A percentile compares a stretch with the other conserved stretches of the same genome.
Evolutionary conservation across 2,888 invertebrate genomes (phyloP).

Genomic region (Drosophila birchii): DNA sequence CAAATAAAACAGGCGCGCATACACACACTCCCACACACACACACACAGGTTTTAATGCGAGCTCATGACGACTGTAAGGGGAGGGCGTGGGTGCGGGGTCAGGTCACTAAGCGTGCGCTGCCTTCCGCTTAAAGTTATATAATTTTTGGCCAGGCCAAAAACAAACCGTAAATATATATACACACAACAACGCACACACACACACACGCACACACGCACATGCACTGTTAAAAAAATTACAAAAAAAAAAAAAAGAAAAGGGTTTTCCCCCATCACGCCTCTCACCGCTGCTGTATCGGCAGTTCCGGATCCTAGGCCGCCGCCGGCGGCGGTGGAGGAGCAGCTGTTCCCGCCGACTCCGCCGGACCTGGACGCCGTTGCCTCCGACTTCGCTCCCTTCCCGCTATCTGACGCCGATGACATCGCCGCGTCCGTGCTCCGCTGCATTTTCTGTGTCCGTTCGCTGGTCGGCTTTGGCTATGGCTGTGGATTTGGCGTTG

Average conservation of each 20-base stretch:
- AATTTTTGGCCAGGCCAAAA: slow-evolving; percentile 50
- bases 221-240: slow-evolving; percentile 1
- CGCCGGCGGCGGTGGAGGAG: slow-evolving; percentile 26
- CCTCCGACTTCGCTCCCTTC: slow-evolving; percentile 27
- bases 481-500: slow-evolving; percentile 44
- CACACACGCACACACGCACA: slow-evolving; percentile 11
- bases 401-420: slow-evolving; percentile 39
- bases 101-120: slow-evolving; percentile 63
- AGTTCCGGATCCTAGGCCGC: slow-evolving; percentile 12
- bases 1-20: slow-evolving; percentile 39
- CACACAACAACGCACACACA: background rate
- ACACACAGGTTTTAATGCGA: slow-evolving; percentile 15
- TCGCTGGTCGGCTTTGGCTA: slow-evolving; percentile 56
- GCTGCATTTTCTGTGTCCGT: slow-evolving; percentile 49
- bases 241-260: background rate
- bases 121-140: slow-evolving; percentile 58
- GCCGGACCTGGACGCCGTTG: slow-evolving; percentile 13
- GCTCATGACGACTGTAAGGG: slow-evolving; percentile 43
- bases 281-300: slow-evolving; percentile 19
- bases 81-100: background rate
- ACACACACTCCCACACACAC: slow-evolving; percentile 9
- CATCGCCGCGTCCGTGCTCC: slow-evolving; percentile 20
- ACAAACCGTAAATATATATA: slow-evolving; percentile 33
- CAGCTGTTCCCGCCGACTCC: slow-evolving; percentile 37
- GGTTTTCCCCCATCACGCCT: background rate